Conservation (phyloP, 2,113 vertebrate genomes). For the Corvus moneduloides region DNA sequence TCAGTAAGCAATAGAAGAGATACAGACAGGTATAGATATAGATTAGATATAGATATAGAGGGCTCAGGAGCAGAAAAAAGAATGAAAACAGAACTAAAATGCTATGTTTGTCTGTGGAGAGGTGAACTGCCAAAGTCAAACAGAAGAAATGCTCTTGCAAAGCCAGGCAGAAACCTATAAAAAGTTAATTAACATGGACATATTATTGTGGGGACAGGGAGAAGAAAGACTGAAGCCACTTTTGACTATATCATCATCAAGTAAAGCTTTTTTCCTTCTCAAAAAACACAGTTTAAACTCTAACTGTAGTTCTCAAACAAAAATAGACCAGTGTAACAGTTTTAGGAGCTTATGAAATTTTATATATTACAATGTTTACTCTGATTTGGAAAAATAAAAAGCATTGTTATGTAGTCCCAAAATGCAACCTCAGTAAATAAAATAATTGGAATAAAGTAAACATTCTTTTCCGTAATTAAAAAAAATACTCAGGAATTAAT, state of each 20-base stretch:
- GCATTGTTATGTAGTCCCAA: not conserved
- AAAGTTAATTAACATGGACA: not conserved
- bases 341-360: not conserved
- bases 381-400: not conserved
- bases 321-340: not conserved
- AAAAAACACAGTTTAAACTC: not conserved
- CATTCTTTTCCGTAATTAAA: not conserved
- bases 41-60: not conserved
- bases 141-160: not conserved
- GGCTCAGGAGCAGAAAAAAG: not conserved
- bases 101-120: not conserved
- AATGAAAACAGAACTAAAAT: not conserved
- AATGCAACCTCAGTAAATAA: not conserved
- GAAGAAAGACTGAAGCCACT: not conserved
- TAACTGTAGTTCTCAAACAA: not conserved
- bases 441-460: not conserved
- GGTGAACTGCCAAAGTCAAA: not conserved
- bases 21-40: accelerated
- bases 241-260: not conserved
- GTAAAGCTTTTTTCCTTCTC: not conserved
- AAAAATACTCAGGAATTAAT: not conserved
- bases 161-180: not conserved
- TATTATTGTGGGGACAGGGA: not conserved
- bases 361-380: not conserved
- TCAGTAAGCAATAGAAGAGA: not conserved